Evolutionary conservation across 2,888 invertebrate genomes (phyloP).

Genomic region (Fragum whitleyi): DNA sequence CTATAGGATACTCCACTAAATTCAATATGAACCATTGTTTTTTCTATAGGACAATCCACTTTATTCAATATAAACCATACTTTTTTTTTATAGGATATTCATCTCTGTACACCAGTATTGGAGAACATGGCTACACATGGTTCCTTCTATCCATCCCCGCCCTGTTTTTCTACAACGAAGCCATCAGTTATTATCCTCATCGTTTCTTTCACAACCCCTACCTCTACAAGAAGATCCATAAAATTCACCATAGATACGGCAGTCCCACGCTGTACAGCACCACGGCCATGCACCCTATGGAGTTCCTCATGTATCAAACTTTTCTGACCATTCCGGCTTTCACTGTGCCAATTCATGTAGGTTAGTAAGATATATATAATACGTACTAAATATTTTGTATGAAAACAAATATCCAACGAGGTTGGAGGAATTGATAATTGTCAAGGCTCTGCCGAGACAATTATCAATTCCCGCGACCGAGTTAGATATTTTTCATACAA

Average conservation of each 20-base stretch:
- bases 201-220: conserved; percentile 89
- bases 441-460: no score
- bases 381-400: no score
- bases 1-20: no score
- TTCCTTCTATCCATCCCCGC: conserved; percentile 89
- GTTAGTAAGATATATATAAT: no score
- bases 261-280: conserved; percentile 89
- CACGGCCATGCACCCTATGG: conserved; percentile 91
- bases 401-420: no score
- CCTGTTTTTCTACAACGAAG: conserved; percentile 89
- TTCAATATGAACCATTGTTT: no score
- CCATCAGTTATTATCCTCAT: conserved; percentile 88
- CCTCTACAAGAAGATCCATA: conserved; percentile 89
- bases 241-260: conserved; percentile 91
- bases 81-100: conserved; percentile 86
- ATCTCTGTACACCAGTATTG: conserved; percentile 88
- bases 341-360: conserved; percentile 89
- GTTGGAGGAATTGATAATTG: no score
- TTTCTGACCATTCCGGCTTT: conserved; percentile 88
- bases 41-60: no score
- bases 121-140: conserved; percentile 89
- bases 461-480: no score
- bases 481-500: no score
- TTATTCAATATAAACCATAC: no score
- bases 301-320: conserved; percentile 89